Percentiles rank a stretch among this genome's conserved stretches.
Evolutionary conservation across 2,113 vertebrate genomes (phyloP).

Genomic region (Petrocephalus zakoni): DNA sequence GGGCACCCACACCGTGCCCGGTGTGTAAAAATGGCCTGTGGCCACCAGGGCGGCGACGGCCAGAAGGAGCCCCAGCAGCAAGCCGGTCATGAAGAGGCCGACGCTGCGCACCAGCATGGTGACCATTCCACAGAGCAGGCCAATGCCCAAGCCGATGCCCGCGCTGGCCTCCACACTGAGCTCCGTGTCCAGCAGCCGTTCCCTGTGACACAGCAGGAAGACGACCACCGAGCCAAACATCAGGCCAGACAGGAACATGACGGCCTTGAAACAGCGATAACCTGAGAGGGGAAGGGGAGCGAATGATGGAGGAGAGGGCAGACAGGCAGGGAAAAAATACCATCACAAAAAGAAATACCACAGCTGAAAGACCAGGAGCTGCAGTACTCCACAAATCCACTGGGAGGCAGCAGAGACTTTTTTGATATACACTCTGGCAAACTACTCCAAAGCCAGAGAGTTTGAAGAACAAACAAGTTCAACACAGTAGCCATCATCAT

Average conservation of each 20-base stretch:
- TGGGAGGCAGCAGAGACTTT: slow-evolving; percentile 6
- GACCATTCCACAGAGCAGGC: slow-evolving; percentile 72
- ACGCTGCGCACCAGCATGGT: slow-evolving; percentile 72
- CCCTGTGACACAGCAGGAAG: slow-evolving; percentile 71
- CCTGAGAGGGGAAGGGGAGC: slow-evolving; percentile 50
- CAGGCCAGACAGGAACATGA: slow-evolving; percentile 81
- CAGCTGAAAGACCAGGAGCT: neutral
- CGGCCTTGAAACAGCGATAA: slow-evolving; percentile 79
- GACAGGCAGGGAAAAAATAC: neutral
- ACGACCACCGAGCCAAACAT: slow-evolving; percentile 65
- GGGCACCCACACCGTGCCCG: slow-evolving; percentile 68
- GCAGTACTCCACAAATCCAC: neutral
- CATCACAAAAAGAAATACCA: neutral
- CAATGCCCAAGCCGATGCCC: slow-evolving; percentile 73
- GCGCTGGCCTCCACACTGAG: slow-evolving; percentile 70
- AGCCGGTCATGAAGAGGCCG: slow-evolving; percentile 74
- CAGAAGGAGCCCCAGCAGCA: slow-evolving; percentile 72
- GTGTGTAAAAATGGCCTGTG: slow-evolving; percentile 60
- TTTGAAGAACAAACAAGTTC: neutral
- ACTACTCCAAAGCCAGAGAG: neutral
- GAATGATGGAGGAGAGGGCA: neutral
- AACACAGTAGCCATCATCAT: neutral
- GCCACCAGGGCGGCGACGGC: slow-evolving; percentile 60
- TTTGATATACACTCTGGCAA: too few relatives aligned
- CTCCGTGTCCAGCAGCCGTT: slow-evolving; percentile 58